These are phyloP conservation scores for Portevinia maculata DNA, from an alignment of 2,888 invertebrate genomes.

Conservation along the genomic window DNA sequence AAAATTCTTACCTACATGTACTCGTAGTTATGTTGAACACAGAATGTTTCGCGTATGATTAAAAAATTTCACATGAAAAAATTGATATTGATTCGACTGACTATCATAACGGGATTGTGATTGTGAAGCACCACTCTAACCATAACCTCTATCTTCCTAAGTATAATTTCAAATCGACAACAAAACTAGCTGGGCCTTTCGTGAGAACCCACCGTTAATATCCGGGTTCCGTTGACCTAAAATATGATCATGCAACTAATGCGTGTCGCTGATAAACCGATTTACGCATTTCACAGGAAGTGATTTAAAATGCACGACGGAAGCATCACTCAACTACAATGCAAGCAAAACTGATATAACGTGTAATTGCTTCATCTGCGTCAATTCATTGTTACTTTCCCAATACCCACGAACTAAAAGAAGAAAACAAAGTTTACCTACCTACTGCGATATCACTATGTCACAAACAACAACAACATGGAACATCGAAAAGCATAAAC, in stretches of 20 bases:
- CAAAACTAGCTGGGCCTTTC: no score
- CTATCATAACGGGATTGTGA: no score
- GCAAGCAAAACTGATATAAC: constrained; percentile 13
- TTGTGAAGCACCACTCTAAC: no score
- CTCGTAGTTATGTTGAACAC: no score
- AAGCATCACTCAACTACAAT: constrained; percentile 40
- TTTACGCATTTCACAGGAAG: constrained; percentile 25
- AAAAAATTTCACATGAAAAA: no score
- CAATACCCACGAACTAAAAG: constrained; percentile 2
- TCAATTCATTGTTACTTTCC: constrained; percentile 20
- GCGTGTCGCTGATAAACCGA: constrained; percentile 32
- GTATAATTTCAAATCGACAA: no score
- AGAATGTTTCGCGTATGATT: no score
- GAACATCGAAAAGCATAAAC: constrained; percentile 24
- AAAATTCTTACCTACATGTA: no score
- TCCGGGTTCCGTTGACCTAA: constrained; percentile 33
- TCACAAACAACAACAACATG: constrained; percentile 21
- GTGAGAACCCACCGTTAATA: neutral
- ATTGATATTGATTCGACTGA: no score
- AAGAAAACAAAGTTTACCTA: constrained; percentile 13
- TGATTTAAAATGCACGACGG: constrained; percentile 29
- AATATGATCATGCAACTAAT: constrained; percentile 37
- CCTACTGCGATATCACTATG: neutral
- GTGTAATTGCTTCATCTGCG: constrained; percentile 28
- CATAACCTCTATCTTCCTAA: no score